Conservation (phyloP, 2,113 vertebrate genomes). For the Vanacampus margaritifer region DNA sequence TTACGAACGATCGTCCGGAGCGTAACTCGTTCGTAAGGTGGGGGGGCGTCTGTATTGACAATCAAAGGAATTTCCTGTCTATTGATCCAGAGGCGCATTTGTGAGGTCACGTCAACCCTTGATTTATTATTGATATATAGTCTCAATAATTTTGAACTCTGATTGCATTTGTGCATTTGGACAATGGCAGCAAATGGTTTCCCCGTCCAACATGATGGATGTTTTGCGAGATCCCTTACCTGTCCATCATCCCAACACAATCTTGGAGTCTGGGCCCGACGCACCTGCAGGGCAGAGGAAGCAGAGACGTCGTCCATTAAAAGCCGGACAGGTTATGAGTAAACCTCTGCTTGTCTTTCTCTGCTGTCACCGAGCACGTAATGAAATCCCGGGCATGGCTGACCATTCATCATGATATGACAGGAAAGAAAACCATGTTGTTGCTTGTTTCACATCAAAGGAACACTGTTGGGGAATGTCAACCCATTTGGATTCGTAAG, state of each 20-base stretch:
- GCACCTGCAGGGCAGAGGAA: slow-evolving; percentile 82
- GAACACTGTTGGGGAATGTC: neutral
- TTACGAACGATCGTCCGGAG: too few species aligned
- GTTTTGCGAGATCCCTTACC: slow-evolving; percentile 70
- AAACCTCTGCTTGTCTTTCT: slow-evolving; percentile 43
- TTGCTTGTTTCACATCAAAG: slow-evolving; percentile 10
- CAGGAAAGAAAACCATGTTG: slow-evolving; percentile 17
- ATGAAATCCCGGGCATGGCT: slow-evolving; percentile 24
- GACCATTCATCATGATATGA: slow-evolving; percentile 41
- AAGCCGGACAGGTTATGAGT: slow-evolving; percentile 52
- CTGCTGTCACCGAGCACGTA: slow-evolving; percentile 36
- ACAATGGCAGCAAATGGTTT: slow-evolving; percentile 19
- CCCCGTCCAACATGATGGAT: slow-evolving; percentile 16
- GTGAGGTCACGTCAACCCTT: too few species aligned
- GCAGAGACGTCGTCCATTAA: slow-evolving; percentile 53
- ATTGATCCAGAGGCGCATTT: too few species aligned
- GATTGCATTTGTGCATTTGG: neutral
- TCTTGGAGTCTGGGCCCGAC: slow-evolving; percentile 88
- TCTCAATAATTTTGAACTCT: neutral
- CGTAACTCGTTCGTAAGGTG: too few species aligned
- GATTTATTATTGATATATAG: too few species aligned
- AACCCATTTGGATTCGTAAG: neutral
- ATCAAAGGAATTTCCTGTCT: too few species aligned
- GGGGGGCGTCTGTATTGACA: too few species aligned
- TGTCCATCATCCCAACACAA: slow-evolving; percentile 97